These are phyloP conservation scores for Eristalis intricaria DNA, from an alignment of 2,888 invertebrate species.

Conservation along the genomic window DNA sequence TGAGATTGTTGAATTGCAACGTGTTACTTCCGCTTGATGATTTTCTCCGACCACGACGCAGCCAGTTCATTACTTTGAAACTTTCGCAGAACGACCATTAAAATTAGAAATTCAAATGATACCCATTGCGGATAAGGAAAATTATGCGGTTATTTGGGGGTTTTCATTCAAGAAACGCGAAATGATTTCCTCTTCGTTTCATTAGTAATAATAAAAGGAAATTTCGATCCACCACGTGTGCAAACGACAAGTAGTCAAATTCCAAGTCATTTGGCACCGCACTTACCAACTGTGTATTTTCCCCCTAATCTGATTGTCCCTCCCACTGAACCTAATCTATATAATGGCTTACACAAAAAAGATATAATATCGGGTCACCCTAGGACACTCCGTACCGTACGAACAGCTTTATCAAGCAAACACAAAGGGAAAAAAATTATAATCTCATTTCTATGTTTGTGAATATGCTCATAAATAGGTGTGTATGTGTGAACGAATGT, in stretches of 20 bases:
- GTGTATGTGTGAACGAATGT: not conserved
- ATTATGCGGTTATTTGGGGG: constrained; percentile 8
- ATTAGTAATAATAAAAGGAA: constrained; percentile 53
- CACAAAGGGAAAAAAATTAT: constrained; percentile 14
- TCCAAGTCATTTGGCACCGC: constrained; percentile 31
- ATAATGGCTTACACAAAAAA: constrained; percentile 36
- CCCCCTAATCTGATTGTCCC: constrained; percentile 15
- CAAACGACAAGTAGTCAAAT: constrained; percentile 16
- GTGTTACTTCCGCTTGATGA: constrained; percentile 68
- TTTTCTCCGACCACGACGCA: constrained; percentile 48
- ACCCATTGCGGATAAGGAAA: constrained; percentile 45
- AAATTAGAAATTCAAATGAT: constrained; percentile 69
- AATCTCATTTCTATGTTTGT: not conserved
- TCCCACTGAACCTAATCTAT: constrained; percentile 32
- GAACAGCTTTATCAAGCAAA: constrained; percentile 37
- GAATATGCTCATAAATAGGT: not conserved
- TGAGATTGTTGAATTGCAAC: constrained; percentile 54
- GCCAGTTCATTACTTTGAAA: constrained; percentile 67
- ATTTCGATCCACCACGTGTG: constrained; percentile 39
- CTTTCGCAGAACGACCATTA: constrained; percentile 53
- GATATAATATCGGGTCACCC: constrained; percentile 14
- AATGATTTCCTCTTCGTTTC: constrained; percentile 46
- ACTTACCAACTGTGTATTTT: not conserved
- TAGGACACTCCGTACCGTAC: constrained; percentile 9
- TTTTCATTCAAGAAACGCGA: constrained; percentile 19